phyloP scores from a whole-genome alignment of 2,888 invertebrate genomes.

The Ellobium chinense region DNA sequence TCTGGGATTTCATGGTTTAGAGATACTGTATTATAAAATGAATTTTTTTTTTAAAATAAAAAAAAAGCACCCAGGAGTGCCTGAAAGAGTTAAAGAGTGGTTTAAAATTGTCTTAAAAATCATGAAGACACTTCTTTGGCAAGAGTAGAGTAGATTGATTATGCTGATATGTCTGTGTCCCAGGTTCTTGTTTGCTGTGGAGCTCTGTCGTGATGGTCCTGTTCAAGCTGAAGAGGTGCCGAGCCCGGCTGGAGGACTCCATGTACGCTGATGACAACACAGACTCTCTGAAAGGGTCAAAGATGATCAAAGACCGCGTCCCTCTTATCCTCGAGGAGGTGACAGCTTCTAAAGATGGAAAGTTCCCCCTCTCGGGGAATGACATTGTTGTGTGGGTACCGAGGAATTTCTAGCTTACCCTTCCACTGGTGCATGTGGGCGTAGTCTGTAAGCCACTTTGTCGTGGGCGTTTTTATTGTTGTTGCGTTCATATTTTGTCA shows the following conservation, averaged over 20 bases:
- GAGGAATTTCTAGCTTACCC: slow-evolving; percentile 15
- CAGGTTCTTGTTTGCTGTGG: slow-evolving; percentile 71
- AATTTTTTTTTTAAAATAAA: too few relatives aligned
- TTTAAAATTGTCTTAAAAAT: too few relatives aligned
- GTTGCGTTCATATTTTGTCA: too few relatives aligned
- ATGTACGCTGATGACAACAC: slow-evolving; percentile 48
- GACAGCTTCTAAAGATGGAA: slow-evolving; percentile 22
- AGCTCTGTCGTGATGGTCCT: slow-evolving; percentile 72
- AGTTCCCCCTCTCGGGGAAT: slow-evolving; percentile 30
- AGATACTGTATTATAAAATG: too few relatives aligned
- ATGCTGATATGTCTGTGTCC: too few relatives aligned
- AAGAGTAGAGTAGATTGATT: too few relatives aligned
- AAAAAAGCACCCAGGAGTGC: too few relatives aligned
- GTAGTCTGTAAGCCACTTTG: not conserved
- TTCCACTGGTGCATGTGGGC: not conserved
- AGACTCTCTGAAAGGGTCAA: slow-evolving; percentile 46
- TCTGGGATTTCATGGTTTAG: too few relatives aligned
- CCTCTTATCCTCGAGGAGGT: slow-evolving; percentile 47
- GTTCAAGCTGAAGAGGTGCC: slow-evolving; percentile 71
- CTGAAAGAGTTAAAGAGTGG: too few relatives aligned
- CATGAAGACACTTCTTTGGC: too few relatives aligned
- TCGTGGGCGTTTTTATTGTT: not conserved
- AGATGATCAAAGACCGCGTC: slow-evolving; percentile 47
- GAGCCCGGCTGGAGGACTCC: slow-evolving; percentile 57
- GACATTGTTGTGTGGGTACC: slow-evolving; percentile 48